Evolutionary conservation across 2,113 vertebrate genomes (phyloP), one percentile per base, ranked within the genome.

Genomic region (Rhynchopsitta pachyrhyncha): DNA sequence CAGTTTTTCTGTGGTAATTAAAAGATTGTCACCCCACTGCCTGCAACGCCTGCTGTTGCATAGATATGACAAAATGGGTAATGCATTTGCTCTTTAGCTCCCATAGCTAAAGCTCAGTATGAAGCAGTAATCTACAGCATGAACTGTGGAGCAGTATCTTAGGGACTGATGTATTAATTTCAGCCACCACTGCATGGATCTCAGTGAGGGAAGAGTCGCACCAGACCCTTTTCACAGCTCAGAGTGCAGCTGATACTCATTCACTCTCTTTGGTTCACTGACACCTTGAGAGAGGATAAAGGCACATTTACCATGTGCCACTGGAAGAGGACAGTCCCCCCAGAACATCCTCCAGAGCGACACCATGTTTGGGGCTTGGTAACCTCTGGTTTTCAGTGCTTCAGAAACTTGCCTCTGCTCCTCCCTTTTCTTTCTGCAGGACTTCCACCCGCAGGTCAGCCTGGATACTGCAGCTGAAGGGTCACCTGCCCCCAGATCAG

Each of bases 401-500:
- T 90, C 84, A 80, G 70, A 87, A 83, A 90, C 16, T 69, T 93
- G 79, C 25, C 68, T 64, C 55, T 4, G 1, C 46, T 55, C 4
- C 2, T 70, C 78, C 31, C 4, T 73, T 86, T 78, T 78, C 24
- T 44, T 81, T 93, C 91, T 82, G 66, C 77, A 84, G 91, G 92
- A 84, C 86, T 89, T 91, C 93, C 93, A 93, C 94, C 94, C 77
- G 1, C 94, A 96, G 93, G 95, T 92, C 88, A 88, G 75, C 76
- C 71, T 67, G 79, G 44, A 95, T 88, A 94, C 53, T 96, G 87
- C 96, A 96, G 66, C 77, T 57, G 64, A 78, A 31, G 46, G 25
- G 64, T 70, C 49, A 86, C 84, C 73, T 25, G 67, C 8, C 3
- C 67, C 19, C 68, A n/a, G 35, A 60, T 46, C 4, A 68, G 68